Conservation (phyloP, 2,113 vertebrate genomes). For the Macrotus californicus region DNA sequence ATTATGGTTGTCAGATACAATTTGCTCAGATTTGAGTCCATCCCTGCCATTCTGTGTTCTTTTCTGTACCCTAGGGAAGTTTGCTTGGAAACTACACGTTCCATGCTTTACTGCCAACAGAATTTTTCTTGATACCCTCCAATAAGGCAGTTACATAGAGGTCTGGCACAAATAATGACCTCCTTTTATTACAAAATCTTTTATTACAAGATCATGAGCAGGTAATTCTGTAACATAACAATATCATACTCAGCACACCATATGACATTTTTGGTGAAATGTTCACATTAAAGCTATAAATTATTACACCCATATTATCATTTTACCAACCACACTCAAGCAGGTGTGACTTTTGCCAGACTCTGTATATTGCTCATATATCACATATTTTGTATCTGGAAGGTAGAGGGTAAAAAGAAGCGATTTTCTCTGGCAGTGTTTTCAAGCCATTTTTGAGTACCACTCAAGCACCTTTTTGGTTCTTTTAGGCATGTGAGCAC, state of each 20-base stretch:
- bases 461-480: background rate
- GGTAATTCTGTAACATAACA: too few species aligned
- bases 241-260: too few species aligned
- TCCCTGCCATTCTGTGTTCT: background rate
- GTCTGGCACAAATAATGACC: too few species aligned
- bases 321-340: too few species aligned
- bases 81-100: background rate
- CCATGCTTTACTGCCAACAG: background rate
- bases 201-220: too few species aligned
- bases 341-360: too few species aligned
- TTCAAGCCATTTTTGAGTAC: background rate
- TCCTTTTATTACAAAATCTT: too few species aligned
- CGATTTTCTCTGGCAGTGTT: background rate
- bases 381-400: background rate
- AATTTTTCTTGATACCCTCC: background rate
- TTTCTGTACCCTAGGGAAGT: background rate
- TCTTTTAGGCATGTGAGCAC: background rate
- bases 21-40: background rate
- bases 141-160: background rate
- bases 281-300: too few species aligned
- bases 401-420: background rate
- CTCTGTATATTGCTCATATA: background rate
- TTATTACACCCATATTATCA: too few species aligned
- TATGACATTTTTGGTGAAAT: too few species aligned
- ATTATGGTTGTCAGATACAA: background rate